These are phyloP conservation scores for Calycopis cecrops DNA, from an alignment of 1,140 invertebrate genomes.

Conservation along the genomic window DNA sequence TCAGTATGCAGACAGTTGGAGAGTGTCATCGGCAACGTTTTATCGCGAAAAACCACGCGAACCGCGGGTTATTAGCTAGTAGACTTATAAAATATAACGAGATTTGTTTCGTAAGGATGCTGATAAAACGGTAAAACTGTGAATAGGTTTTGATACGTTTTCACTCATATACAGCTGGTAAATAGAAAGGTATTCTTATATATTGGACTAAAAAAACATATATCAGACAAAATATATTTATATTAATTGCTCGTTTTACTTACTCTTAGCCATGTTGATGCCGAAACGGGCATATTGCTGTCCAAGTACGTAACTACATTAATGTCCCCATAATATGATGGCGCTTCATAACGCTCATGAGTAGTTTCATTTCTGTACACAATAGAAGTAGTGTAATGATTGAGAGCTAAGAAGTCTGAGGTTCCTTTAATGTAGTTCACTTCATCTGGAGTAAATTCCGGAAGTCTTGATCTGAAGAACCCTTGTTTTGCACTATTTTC, in stretches of 20 bases:
- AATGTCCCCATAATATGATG: constrained; percentile 16
- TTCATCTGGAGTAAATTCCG: constrained; percentile 21
- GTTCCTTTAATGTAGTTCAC: constrained; percentile 16
- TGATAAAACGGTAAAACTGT: too few species aligned
- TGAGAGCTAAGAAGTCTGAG: constrained; percentile 22
- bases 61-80: too few species aligned
- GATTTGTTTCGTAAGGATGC: too few species aligned
- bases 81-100: too few species aligned
- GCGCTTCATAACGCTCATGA: constrained; percentile 5
- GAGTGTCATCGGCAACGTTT: too few species aligned
- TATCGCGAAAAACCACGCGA: too few species aligned
- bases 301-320: constrained; percentile 6
- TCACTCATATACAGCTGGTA: too few species aligned
- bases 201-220: too few species aligned
- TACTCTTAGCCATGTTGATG: background rate
- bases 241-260: background rate
- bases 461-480: constrained; percentile 19
- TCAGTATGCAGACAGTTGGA: too few species aligned
- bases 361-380: constrained; percentile 22
- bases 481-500: constrained; percentile 23
- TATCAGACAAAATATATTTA: background rate
- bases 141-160: too few species aligned
- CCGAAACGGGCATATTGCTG: background rate
- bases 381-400: constrained; percentile 19
- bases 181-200: too few species aligned